Evolutionary conservation across 1,140 invertebrate genomes (phyloP).

Genomic region (Orius laevigatus): DNA sequence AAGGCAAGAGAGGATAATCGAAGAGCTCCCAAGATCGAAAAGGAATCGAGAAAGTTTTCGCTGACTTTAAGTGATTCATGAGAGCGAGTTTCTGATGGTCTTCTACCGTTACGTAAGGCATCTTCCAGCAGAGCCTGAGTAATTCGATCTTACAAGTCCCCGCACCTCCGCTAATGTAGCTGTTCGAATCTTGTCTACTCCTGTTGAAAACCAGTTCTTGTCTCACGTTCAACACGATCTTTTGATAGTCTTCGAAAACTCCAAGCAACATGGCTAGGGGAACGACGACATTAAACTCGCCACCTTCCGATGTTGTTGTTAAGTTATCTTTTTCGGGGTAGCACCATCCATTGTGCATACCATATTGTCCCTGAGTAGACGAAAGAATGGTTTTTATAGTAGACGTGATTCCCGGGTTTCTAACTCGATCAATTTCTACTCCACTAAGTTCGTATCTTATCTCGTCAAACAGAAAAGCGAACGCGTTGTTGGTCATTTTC

Average conservation of each 20-base stretch:
- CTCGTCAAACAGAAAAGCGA: conserved; percentile 28
- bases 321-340: conserved; percentile 6
- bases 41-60: conserved; percentile 20
- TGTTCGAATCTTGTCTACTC: conserved; percentile 22
- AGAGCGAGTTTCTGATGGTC: conserved; percentile 16
- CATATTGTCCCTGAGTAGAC: conserved; percentile 17
- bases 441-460: conserved; percentile 30
- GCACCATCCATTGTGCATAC: conserved; percentile 23
- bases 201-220: conserved; percentile 29
- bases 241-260: conserved; percentile 31
- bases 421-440: conserved; percentile 27
- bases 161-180: background rate
- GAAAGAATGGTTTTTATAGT: conserved; percentile 27
- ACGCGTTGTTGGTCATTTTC: conserved; percentile 10
- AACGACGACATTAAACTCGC: conserved; percentile 25
- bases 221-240: conserved; percentile 29
- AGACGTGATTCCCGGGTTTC: conserved; percentile 26
- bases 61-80: conserved; percentile 18
- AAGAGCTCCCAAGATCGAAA: conserved; percentile 26
- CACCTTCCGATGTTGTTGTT: background rate
- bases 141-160: conserved; percentile 17
- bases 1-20: conserved; percentile 26
- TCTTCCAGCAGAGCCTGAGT: conserved; percentile 23
- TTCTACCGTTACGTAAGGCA: conserved; percentile 19
- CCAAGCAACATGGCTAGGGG: conserved; percentile 27